Conservation (phyloP, 2,113 vertebrate genomes). For the Circaetus cinerascens region DNA sequence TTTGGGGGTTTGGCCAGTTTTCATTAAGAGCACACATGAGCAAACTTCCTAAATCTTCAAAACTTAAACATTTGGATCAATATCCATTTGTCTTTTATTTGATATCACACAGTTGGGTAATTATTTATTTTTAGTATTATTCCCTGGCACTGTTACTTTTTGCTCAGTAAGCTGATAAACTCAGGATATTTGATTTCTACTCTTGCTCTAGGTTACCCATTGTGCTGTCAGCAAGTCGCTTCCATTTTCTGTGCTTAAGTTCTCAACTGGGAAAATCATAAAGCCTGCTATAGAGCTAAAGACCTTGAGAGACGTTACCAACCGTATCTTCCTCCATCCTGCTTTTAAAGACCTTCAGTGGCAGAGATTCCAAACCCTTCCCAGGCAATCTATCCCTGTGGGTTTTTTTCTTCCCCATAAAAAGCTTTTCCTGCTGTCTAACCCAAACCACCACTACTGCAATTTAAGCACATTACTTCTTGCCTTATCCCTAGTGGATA, state of each 20-base stretch:
- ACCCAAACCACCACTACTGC: not conserved
- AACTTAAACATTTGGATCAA: not conserved
- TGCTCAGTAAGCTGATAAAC: not conserved
- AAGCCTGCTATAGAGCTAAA: not conserved
- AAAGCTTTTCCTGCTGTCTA: conserved; percentile 26
- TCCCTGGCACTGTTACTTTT: not conserved
- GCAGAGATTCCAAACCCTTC: not conserved
- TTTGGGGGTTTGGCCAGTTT: not conserved
- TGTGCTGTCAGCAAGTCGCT: not conserved
- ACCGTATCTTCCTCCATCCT: not conserved
- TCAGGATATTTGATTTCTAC: not conserved
- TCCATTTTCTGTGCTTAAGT: not conserved
- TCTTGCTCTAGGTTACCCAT: not conserved
- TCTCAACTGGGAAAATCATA: not conserved
- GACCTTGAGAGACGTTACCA: not conserved
- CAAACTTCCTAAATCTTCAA: not conserved
- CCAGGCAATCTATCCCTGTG: not conserved
- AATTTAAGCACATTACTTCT: conserved; percentile 48
- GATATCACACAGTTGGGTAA: not conserved
- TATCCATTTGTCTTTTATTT: not conserved
- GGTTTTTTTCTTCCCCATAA: not conserved
- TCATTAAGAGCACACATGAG: not conserved
- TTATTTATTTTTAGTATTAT: not conserved
- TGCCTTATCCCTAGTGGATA: conserved; percentile 28
- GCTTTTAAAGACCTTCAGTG: not conserved